These are phyloP conservation scores for Sebastes matsubarae DNA, from an alignment of 2,797 vertebrate genomes.

Conservation along the genomic window DNA sequence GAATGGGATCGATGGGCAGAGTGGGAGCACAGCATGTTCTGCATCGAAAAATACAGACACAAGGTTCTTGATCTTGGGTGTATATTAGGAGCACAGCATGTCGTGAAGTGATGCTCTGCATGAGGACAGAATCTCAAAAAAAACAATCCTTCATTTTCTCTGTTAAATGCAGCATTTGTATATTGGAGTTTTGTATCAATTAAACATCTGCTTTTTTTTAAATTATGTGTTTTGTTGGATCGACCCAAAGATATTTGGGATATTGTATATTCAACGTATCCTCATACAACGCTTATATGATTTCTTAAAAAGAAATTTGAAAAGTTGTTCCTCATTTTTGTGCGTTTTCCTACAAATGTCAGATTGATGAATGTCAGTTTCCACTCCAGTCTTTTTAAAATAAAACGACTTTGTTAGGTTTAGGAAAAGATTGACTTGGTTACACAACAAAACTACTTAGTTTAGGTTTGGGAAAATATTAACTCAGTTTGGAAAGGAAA, in stretches of 20 bases:
- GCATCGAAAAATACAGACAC: slow-evolving; percentile 42
- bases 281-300: no score
- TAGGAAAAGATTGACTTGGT: no score
- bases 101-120: not conserved
- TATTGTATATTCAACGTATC: not conserved
- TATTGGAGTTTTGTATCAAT: not conserved
- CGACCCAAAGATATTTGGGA: not conserved
- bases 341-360: no score
- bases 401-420: no score
- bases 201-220: not conserved
- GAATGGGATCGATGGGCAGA: slow-evolving; percentile 60
- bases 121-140: not conserved
- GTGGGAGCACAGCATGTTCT: slow-evolving; percentile 27
- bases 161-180: not conserved
- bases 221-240: not conserved
- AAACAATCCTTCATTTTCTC: not conserved
- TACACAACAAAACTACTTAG: no score
- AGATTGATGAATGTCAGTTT: no score
- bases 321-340: no score
- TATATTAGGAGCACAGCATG: not conserved
- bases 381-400: no score
- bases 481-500: no score
- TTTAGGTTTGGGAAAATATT: no score
- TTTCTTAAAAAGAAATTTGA: no score
- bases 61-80: not conserved